A percentile compares a stretch with the other conserved stretches of the same genome.
These are phyloP conservation scores for Oncorhynchus masou DNA, from an alignment of 2,113 vertebrate species.

Conservation along the genomic window DNA sequence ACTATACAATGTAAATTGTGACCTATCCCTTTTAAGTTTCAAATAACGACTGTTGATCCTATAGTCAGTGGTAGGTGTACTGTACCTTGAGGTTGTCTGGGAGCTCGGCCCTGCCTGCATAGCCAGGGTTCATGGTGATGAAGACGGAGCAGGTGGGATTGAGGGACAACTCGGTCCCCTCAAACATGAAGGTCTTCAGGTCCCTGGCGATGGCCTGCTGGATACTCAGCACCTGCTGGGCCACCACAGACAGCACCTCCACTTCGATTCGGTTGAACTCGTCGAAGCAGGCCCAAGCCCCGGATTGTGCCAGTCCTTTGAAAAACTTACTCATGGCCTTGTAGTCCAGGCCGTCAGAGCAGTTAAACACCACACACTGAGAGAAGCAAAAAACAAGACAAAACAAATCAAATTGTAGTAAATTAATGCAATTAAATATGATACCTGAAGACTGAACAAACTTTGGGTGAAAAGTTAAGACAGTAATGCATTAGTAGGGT, in stretches of 20 bases:
- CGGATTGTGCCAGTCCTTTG: constrained; percentile 90
- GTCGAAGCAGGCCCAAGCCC: constrained; percentile 95
- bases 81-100: constrained; percentile 93
- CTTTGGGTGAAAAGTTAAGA: not conserved
- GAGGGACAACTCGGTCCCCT: constrained; percentile 87
- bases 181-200: constrained; percentile 84
- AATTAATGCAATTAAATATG: not conserved
- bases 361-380: constrained; percentile 95
- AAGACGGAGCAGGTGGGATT: constrained; percentile 91
- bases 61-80: no score
- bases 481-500: not conserved
- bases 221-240: constrained; percentile 91
- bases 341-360: constrained; percentile 92
- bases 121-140: constrained; percentile 96
- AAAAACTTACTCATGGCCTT: constrained; percentile 98
- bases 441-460: not conserved
- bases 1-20: not conserved
- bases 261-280: constrained; percentile 97
- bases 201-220: constrained; percentile 86
- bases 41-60: no score
- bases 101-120: constrained; percentile 88
- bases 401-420: not conserved
- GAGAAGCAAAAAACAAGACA: constrained; percentile 21
- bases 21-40: not conserved
- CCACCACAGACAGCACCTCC: constrained; percentile 93